A percentile compares a stretch with the other conserved stretches of the same genome.
Conservation (phyloP, 1,140 invertebrate species). For the Drepana arcuata region DNA sequence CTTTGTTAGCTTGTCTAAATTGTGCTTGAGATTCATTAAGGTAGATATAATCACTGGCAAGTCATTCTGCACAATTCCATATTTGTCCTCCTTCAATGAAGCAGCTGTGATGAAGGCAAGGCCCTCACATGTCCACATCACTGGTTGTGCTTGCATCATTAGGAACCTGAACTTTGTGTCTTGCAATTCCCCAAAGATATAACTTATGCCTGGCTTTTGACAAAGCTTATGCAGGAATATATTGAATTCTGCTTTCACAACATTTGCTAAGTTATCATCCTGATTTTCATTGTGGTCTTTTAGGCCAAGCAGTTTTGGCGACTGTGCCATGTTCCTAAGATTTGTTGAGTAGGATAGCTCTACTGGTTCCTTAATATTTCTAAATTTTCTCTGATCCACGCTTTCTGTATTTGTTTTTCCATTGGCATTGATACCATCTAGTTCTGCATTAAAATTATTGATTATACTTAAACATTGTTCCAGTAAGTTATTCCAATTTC, state of each 20-base stretch:
- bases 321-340: constrained; percentile 64
- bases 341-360: constrained; percentile 39
- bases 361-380: constrained; percentile 29
- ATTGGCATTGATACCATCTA: constrained; percentile 72
- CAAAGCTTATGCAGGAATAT: constrained; percentile 49
- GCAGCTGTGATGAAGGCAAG: constrained; percentile 77
- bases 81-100: constrained; percentile 83
- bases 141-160: constrained; percentile 76
- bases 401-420: constrained; percentile 40
- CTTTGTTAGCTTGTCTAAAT: constrained; percentile 80
- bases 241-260: constrained; percentile 46
- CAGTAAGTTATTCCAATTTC: constrained; percentile 83
- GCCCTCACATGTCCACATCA: constrained; percentile 80
- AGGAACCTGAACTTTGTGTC: constrained; percentile 77
- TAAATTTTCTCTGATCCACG: constrained; percentile 14
- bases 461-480: constrained; percentile 74
- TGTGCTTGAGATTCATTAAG: constrained; percentile 77
- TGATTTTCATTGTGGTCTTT: constrained; percentile 42
- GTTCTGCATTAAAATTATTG: constrained; percentile 74
- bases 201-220: constrained; percentile 76
- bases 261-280: constrained; percentile 51
- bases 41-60: constrained; percentile 77
- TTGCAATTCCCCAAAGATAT: constrained; percentile 80
- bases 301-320: constrained; percentile 30
- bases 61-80: constrained; percentile 86